Base-by-base conservation (phyloP, 2,113 vertebrate genomes). In the Garra rufa region DNA sequence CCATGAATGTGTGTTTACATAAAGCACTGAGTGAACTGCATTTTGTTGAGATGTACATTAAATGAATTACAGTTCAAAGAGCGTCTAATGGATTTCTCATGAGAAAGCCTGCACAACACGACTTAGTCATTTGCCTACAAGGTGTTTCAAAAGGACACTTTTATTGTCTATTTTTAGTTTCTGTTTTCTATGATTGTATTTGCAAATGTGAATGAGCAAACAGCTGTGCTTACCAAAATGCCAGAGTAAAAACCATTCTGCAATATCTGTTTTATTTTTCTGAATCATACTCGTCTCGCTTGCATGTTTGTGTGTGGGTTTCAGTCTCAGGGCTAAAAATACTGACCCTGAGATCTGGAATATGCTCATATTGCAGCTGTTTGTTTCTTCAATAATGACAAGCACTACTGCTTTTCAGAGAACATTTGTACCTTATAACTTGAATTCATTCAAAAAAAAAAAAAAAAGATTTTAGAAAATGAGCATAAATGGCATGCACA, bases 1-100 rank as follows among this genome's bases (percentile, higher is more conserved):
- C 79, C 80, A 82, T 70, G 65, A 82, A 15, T 41, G 3, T n/a
- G 46, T 82, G 80, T 82, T 82, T 82, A 82, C 44, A 82, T 41
- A 15, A 50, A 38, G 30, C 28, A 55, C 65, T 55, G 48, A 70
- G 44, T 70, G 28, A 70, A 82, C 28, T 80, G 78, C 46, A 65
- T 65, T 80, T 46, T 63, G 59, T 67, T 80, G 76, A 63, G 76
- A 79, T 79, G 55, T 79, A 46, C 57, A 46, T 63, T 80, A 65
- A 48, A 80, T 65, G 59, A 46, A 65, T 80, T 48, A 48, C 43
- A 80, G 77, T 28, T 80, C 59, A 80, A 65, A 80, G 78, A 46
- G 38, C 9, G 15, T 79, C n/a, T 80, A n/a, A 67, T 80, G 78
- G 43, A 67, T 44, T 80, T 67, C 78, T 80, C 41, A 48, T 67